Percentiles rank a stretch among this genome's conserved stretches.
phyloP scores from a whole-genome alignment of 1,140 invertebrate species.

The Megathymus violae region DNA sequence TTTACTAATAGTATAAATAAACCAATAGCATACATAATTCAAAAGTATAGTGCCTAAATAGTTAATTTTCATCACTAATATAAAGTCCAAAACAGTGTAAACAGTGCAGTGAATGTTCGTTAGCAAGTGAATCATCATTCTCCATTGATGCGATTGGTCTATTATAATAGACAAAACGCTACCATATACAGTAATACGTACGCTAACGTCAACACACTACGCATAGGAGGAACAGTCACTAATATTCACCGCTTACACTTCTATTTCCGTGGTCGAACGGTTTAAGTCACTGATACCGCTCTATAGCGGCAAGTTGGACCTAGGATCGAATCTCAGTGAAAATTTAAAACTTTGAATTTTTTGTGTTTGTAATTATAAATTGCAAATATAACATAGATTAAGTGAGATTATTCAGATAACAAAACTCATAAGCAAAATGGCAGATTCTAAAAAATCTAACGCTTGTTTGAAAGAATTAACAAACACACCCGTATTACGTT shows the following conservation, averaged over 20 bases:
- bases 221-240: background rate
- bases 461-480: conserved; percentile 18
- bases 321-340: background rate
- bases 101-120: background rate
- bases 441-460: conserved; percentile 6
- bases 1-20: background rate
- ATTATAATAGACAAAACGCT: background rate
- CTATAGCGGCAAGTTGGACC: background rate
- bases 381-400: background rate
- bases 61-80: background rate
- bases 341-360: background rate
- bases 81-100: background rate
- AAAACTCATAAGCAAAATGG: background rate
- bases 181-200: background rate
- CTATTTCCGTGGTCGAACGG: background rate
- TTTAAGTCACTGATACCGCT: background rate
- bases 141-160: background rate
- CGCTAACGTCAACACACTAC: background rate
- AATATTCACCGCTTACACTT: background rate
- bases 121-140: background rate
- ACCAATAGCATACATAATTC: background rate
- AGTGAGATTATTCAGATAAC: too few species aligned
- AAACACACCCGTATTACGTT: conserved; percentile 1
- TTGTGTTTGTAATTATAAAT: background rate
- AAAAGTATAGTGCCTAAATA: background rate